Conservation (phyloP, 2,797 vertebrate species). For the Clarias platycephalus region DNA sequence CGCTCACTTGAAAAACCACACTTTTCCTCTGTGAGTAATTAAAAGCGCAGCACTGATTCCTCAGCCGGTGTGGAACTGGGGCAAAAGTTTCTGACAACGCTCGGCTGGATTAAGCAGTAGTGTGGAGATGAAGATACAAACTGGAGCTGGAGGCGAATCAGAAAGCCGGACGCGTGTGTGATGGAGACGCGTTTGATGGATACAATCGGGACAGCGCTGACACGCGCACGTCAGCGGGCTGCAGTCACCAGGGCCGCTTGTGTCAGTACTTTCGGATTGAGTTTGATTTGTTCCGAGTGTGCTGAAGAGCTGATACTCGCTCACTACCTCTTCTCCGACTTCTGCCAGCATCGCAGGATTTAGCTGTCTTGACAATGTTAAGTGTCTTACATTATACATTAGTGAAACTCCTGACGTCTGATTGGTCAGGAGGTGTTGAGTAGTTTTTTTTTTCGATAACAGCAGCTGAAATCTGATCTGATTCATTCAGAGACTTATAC, state of each 20-base stretch:
- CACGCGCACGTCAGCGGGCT: slow-evolving; percentile 21
- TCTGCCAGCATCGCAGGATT: background rate
- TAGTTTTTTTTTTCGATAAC: background rate
- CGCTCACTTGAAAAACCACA: background rate
- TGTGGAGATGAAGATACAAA: background rate
- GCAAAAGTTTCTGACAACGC: background rate
- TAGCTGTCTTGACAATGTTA: background rate
- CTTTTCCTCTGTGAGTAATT: slow-evolving; percentile 18
- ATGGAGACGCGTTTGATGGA: slow-evolving; percentile 18
- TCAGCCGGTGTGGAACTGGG: background rate
- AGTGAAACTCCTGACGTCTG: background rate
- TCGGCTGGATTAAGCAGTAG: background rate
- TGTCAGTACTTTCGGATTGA: slow-evolving; percentile 16
- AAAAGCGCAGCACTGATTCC: background rate
- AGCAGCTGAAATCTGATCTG: background rate
- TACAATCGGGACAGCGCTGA: slow-evolving; percentile 9
- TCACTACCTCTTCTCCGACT: background rate
- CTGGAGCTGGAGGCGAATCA: background rate
- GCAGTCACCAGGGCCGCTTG: background rate
- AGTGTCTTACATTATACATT: background rate
- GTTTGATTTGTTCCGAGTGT: slow-evolving; percentile 19
- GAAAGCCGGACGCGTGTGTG: background rate
- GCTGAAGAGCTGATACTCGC: slow-evolving; percentile 10
- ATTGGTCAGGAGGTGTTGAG: background rate
- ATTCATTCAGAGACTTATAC: background rate